A percentile compares a stretch with the other conserved stretches of the same genome.
Conservation (phyloP, 2,888 invertebrate genomes). For the Tryphoninae sp. region DNA sequence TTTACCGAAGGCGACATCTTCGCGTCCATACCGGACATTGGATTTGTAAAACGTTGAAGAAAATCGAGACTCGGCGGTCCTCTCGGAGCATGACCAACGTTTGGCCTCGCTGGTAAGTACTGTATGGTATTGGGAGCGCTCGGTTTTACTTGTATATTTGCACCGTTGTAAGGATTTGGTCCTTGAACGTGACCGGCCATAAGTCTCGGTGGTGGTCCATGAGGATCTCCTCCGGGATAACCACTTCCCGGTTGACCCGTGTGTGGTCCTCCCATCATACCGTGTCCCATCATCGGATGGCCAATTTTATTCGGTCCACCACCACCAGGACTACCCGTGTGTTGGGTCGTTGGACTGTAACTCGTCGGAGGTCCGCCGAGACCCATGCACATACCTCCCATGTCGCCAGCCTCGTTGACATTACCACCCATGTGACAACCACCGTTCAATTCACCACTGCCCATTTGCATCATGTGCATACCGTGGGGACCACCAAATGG, state of each 20-base stretch:
- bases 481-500: slow-evolving; percentile 82
- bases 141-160: slow-evolving; percentile 96
- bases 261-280: slow-evolving; percentile 75
- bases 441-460: slow-evolving; percentile 79
- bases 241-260: slow-evolving; percentile 62
- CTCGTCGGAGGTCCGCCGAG: slow-evolving; percentile 77
- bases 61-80: slow-evolving; percentile 95
- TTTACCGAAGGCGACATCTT: slow-evolving; percentile 86
- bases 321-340: slow-evolving; percentile 78
- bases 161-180: slow-evolving; percentile 86
- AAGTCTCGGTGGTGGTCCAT: slow-evolving; percentile 83
- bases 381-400: slow-evolving; percentile 77
- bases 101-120: slow-evolving; percentile 97
- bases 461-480: slow-evolving; percentile 81
- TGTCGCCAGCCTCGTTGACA: slow-evolving; percentile 75
- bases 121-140: slow-evolving; percentile 99
- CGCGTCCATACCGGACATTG: slow-evolving; percentile 87
- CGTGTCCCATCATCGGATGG: slow-evolving; percentile 78
- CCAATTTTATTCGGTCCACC: slow-evolving; percentile 75
- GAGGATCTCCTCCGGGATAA: slow-evolving; percentile 74
- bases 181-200: slow-evolving; percentile 77
- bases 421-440: slow-evolving; percentile 79
- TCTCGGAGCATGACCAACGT: slow-evolving; percentile 88
- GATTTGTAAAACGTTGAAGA: slow-evolving; percentile 93
- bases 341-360: slow-evolving; percentile 78